Evolutionary conservation across 2,888 invertebrate species (phyloP).

Genomic region (Microplitis deprimator): DNA sequence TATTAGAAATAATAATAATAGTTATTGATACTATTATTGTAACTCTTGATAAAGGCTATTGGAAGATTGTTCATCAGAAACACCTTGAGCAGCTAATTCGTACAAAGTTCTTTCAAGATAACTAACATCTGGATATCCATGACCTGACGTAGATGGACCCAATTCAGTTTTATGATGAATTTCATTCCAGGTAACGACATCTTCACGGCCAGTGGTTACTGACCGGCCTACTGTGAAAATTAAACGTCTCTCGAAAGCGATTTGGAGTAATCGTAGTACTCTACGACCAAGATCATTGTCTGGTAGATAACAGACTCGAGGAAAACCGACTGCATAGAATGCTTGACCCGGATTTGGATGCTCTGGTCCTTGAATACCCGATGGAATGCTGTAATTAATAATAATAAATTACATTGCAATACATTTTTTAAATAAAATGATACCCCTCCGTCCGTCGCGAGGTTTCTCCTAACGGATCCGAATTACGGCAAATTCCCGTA

Average conservation of each 20-base stretch:
- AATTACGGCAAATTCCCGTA: too few species aligned
- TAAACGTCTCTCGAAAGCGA: slow-evolving; percentile 87
- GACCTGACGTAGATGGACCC: slow-evolving; percentile 74
- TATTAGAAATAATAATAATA: background rate
- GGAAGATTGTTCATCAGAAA: slow-evolving; percentile 67
- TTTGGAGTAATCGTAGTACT: slow-evolving; percentile 81
- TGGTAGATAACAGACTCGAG: slow-evolving; percentile 86
- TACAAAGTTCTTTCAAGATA: slow-evolving; percentile 80
- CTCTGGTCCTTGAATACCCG: slow-evolving; percentile 85
- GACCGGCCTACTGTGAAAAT: slow-evolving; percentile 91
- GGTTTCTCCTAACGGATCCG: too few species aligned
- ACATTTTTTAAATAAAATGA: too few species aligned
- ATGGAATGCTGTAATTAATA: slow-evolving; percentile 79
- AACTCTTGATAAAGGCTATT: background rate
- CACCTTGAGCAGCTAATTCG: slow-evolving; percentile 76
- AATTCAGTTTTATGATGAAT: slow-evolving; percentile 89
- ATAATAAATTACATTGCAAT: background rate
- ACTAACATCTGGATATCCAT: slow-evolving; percentile 83
- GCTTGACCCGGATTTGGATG: slow-evolving; percentile 88
- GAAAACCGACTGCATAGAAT: slow-evolving; percentile 92
- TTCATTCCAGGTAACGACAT: slow-evolving; percentile 93
- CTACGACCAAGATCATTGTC: slow-evolving; percentile 86
- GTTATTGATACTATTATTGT: background rate
- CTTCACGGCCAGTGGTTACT: slow-evolving; percentile 90
- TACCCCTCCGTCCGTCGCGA: too few species aligned